Base-by-base conservation (phyloP, 2,113 vertebrate species). In the Strigops habroptila region DNA sequence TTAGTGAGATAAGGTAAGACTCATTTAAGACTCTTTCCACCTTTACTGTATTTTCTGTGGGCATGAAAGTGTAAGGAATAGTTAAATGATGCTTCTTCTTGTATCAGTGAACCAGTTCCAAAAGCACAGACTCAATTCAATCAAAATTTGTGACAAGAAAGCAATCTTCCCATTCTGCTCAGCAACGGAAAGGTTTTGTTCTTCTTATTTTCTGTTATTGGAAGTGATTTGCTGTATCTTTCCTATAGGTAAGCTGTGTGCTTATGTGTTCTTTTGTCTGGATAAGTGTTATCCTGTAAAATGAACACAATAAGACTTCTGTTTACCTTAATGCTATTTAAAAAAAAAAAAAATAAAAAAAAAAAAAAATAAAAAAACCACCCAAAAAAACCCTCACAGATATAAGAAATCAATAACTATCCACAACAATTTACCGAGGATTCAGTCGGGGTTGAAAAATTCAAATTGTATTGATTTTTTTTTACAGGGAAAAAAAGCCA, bases 401-500 rank as follows among this genome's bases (percentile, higher is more conserved):
- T 96, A 96, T 96, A 94, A 97, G 96, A 97, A 97, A 98, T 98
- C 98, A 96, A 98, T 98, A 98, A 90, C 95, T 68, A 95, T 92
- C 96, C 90, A 97, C 96, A 97, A 96, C 96, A 97, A 97, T 98
- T 98, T 97, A 97, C 97, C 87, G 64, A 95, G 89, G 97, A 96
- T 97, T 96, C 62, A 71, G 94, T 92, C 88, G 79, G 91, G 73
- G 52, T 87, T 95, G 93, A 96, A 93, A 96, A 97, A 98, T 98
- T 97, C 95, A 97, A 97, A 98, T 97, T 28, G 67, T 84, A 98
- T 97, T 92, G 97, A 98, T 97, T 97, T 97, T 97, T 97, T 95
- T 93, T 82, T 81, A 18, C 44, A 70, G 7, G 18, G 14, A 62
- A 65, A 86, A 90, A 91, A 88, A 55, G 63, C 59, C 62, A 55